phyloP scores from a whole-genome alignment of 2,888 invertebrate genomes.

The Corbicula japonica region DNA sequence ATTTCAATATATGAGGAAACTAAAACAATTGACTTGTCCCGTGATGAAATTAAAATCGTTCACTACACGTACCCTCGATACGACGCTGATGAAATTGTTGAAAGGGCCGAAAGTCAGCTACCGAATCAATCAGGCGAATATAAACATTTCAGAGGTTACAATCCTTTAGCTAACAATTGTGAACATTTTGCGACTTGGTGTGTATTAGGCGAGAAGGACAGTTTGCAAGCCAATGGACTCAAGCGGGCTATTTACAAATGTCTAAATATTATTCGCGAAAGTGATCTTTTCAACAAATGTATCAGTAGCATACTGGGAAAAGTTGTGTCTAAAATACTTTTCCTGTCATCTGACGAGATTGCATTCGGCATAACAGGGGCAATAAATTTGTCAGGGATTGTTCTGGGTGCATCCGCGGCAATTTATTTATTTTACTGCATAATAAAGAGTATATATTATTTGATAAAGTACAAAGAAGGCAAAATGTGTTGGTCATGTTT shows the following conservation, averaged over 20 bases:
- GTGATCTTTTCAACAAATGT: too few species aligned
- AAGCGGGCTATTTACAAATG: background rate
- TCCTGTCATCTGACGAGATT: constrained; percentile 31
- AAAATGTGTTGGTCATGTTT: constrained; percentile 23
- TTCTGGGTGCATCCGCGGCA: constrained; percentile 3
- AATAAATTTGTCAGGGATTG: background rate
- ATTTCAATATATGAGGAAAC: constrained; percentile 15
- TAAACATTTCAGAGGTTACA: background rate
- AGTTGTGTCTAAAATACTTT: background rate
- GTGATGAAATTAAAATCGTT: constrained; percentile 23
- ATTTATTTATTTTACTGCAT: constrained; percentile 28
- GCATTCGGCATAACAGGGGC: background rate
- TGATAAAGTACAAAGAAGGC: constrained; percentile 10
- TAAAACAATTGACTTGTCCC: background rate
- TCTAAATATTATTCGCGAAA: background rate
- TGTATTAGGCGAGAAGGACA: constrained; percentile 27
- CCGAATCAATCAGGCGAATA: too few species aligned
- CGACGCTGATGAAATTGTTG: constrained; percentile 13
- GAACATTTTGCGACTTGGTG: constrained; percentile 43
- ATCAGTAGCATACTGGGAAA: too few species aligned
- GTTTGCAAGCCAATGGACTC: constrained; percentile 29
- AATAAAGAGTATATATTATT: constrained; percentile 8
- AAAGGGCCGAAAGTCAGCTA: constrained; percentile 28
- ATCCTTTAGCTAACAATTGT: constrained; percentile 19
- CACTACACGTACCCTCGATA: constrained; percentile 15